Evolutionary conservation across 2,113 vertebrate species (phyloP).

Genomic region (Petromus typicus): DNA sequence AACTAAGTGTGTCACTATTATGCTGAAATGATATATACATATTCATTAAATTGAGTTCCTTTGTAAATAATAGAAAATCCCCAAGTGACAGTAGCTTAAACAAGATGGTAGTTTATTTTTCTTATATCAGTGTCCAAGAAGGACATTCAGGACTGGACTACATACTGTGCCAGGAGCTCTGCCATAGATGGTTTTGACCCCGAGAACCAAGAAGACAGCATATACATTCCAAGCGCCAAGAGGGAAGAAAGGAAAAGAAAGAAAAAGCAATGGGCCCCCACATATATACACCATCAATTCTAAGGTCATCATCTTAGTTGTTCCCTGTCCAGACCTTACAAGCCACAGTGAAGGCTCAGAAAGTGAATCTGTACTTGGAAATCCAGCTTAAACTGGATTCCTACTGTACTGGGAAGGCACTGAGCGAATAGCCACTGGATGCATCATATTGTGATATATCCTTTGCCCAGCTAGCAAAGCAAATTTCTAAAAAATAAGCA

Average conservation of each 20-base stretch:
- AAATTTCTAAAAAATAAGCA: constrained; percentile 27
- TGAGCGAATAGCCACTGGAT: not conserved
- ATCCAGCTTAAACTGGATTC: not conserved
- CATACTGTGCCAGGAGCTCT: not conserved
- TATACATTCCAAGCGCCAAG: not conserved
- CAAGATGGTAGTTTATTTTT: not conserved
- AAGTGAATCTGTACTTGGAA: not conserved
- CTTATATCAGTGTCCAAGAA: constrained; percentile 1
- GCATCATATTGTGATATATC: not conserved
- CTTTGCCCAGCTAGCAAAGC: constrained; percentile 13
- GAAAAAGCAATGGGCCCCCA: not conserved
- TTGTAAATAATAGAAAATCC: not conserved
- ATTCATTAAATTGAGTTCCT: constrained; percentile 33
- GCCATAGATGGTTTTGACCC: not conserved
- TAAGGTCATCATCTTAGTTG: not conserved
- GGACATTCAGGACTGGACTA: not conserved
- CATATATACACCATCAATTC: not conserved
- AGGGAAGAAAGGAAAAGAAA: not conserved
- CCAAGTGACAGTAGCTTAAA: constrained; percentile 26
- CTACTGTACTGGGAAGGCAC: not conserved
- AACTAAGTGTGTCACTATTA: not conserved
- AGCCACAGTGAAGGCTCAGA: not conserved
- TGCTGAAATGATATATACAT: not conserved
- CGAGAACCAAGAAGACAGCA: not conserved
- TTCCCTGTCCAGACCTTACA: not conserved